Percentiles rank a stretch among this genome's conserved stretches.
These are phyloP conservation scores for Pachyuromys duprasi DNA, from an alignment of 2,797 vertebrate species.

Conservation along the genomic window DNA sequence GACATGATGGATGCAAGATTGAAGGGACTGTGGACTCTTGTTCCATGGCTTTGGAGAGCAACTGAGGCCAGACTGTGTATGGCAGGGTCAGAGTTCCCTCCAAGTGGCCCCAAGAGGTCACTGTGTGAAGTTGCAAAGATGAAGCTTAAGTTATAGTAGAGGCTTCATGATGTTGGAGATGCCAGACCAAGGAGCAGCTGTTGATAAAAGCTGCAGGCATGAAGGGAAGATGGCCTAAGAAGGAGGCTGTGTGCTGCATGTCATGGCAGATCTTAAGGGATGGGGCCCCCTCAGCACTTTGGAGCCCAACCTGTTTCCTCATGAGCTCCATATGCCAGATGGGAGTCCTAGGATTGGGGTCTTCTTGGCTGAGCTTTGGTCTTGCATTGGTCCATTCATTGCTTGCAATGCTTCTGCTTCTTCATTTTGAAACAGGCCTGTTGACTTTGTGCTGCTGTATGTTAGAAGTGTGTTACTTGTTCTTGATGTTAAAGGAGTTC, in stretches of 20 bases:
- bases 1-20: neutral
- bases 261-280: neutral
- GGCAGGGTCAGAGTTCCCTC: neutral
- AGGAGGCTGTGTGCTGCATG: too few relatives aligned
- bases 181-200: too few relatives aligned
- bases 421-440: neutral
- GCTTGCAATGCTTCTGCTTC: too few relatives aligned
- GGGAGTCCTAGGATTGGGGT: neutral
- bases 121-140: neutral
- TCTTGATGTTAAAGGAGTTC: neutral
- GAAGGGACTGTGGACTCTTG: neutral
- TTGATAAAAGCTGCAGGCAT: neutral
- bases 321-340: neutral
- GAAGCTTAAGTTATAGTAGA: neutral
- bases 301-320: neutral
- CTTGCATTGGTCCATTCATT: neutral
- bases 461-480: neutral
- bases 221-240: neutral
- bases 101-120: neutral
- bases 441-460: neutral
- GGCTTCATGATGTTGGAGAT: neutral
- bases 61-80: neutral
- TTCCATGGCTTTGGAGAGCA: neutral
- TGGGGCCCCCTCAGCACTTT: neutral
- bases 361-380: neutral